Base-by-base conservation (phyloP, 2,888 invertebrate species). In the Sacculina carcini region DNA sequence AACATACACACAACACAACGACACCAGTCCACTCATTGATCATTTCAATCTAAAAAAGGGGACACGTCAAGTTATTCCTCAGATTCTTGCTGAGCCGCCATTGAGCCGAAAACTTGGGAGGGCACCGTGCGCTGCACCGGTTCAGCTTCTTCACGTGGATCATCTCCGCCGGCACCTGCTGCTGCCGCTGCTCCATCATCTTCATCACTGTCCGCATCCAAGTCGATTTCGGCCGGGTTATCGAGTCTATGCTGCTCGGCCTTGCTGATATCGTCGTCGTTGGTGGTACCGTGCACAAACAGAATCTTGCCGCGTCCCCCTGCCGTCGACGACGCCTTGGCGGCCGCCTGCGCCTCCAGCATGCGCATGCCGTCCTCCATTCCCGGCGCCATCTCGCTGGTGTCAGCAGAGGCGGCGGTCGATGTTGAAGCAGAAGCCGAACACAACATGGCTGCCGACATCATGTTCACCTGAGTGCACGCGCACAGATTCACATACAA, bases 361-460 rank as follows among this genome's bases (percentile, higher is more conserved):
- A 84, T 71, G 59, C 82, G 73, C 87, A 89, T 89, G 9, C 82
- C 83, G 68, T 87, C 86, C 60, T 78, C 76, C 59, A 75, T 76
- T 29, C 78, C 79, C 32, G 78, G 77, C 29, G 79, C 77, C 55
- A 78, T 70, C 62, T 79, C 79, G 1, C 78, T 78, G n/a, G n/a
- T n/a, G n/a, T n/a, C n/a, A n/a, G n/a, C n/a, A n/a, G n/a, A n/a
- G n/a, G n/a, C n/a, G 47, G 77, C 68, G 26, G 78, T 77, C 19
- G 78, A 75, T 34, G 75, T 71, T 51, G 71, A 71, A 59, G 73
- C 72, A 19, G 73, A 71, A 38, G 76, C 75, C 10, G 53, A 52
- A 60, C 79, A 84, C 59, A 92, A 69, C 81, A 94, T 90, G 66
- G 94, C 94, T 1, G 92, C 90, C 14, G 90, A 86, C 90, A 96